Percentiles rank a stretch among this genome's conserved stretches.
These are phyloP conservation scores for Punctoribates punctum DNA, from an alignment of 2,888 invertebrate genomes.

Conservation along the genomic window DNA sequence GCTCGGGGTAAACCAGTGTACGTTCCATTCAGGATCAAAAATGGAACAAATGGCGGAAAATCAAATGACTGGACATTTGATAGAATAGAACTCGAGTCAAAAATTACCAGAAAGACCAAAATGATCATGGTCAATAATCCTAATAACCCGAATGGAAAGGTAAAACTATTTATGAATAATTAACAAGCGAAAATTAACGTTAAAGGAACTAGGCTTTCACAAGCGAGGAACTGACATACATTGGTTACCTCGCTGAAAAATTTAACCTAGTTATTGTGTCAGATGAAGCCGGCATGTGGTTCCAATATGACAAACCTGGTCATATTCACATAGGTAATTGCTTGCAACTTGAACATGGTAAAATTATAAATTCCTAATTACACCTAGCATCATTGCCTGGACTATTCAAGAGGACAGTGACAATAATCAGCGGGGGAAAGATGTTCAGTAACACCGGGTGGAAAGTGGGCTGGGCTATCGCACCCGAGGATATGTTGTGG, in stretches of 20 bases:
- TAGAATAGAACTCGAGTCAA: neutral
- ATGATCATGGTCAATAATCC: neutral
- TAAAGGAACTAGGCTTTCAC: neutral
- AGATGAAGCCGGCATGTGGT: neutral
- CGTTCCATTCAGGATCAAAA: neutral
- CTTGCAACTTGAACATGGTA: no score
- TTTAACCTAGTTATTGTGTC: neutral
- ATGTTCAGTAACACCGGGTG: conserved; percentile 96
- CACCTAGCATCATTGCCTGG: neutral
- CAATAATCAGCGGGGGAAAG: conserved; percentile 76
- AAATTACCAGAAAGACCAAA: neutral
- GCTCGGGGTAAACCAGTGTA: neutral
- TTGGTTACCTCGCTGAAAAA: neutral
- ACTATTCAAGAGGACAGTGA: neutral
- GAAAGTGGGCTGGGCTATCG: conserved; percentile 58
- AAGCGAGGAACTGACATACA: neutral
- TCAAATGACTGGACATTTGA: conserved; percentile 5
- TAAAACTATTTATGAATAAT: neutral
- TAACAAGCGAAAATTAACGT: neutral
- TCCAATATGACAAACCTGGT: neutral
- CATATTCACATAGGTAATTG: no score
- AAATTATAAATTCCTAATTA: no score
- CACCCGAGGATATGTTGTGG: neutral
- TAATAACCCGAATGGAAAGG: neutral
- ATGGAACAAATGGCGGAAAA: neutral